Base-by-base conservation (phyloP, 2,888 invertebrate genomes). In the Priocnemis perturbator region DNA sequence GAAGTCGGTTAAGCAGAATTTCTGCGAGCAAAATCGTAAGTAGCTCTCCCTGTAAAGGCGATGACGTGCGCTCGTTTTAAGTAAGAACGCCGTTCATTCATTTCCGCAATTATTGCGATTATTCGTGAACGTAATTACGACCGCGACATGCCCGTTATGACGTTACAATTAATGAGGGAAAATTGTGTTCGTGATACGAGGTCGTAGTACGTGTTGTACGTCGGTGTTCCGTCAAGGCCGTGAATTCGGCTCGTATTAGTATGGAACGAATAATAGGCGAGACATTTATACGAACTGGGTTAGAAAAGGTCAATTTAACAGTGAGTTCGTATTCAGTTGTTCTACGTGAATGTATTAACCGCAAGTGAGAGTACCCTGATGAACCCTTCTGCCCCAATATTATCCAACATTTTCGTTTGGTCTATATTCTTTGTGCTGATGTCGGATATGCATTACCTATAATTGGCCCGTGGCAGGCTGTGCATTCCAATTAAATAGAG, bases 11-110 rank as follows among this genome's bases (percentile, higher is more conserved):
- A 98, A 90, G 81, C 93, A 95, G 89, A 96, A 98, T 85, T 94
- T 93, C 90, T 96, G 96, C 1, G 96, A 96, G 88, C 97, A 97
- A 90, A 98, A 98, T 66, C 98, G 91, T 74, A 98, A 90, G 87
- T 98, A 98, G 87, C 96, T 95, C 86, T 97, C 97, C 86, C 95
- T 95, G 90, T 60, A 91, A 89, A 70, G 44, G 56, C 48, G 68
- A 48, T n/a, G 17, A 50, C 37, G 37, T 37, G 37, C 37, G 11
- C 37, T 37, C 11, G 7, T 37, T 37, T 11, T 7, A 11, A 11
- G 4, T 37, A 9, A 3, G 11, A 37, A 37, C 7, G 37, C 37
- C 37, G 11, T 37, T 37, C 37, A 37, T 37, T 37, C 37, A 37
- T 37, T 37, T 37, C 14, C 37, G 37, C 37, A 37, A 37, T 37